Percentiles rank a stretch among this genome's conserved stretches.
Evolutionary conservation across 2,113 vertebrate genomes (phyloP).

Genomic region (Ctenomys sociabilis): DNA sequence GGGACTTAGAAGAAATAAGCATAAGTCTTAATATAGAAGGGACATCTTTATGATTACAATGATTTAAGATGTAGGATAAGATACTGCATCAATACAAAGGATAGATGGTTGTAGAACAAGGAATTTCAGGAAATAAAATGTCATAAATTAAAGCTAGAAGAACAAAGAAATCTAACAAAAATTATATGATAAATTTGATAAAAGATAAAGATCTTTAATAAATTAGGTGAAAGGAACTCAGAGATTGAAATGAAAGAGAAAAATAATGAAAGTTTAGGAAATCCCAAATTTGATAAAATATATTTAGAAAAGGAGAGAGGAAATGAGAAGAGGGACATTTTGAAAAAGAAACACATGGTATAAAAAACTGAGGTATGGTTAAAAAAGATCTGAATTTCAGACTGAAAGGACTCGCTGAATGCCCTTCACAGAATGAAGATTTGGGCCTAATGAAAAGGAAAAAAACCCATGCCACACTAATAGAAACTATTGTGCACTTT

Average conservation of each 20-base stretch:
- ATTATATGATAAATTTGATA: not conserved
- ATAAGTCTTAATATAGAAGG: not conserved
- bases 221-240: not conserved
- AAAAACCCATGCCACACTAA: not conserved
- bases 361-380: not conserved
- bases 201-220: not conserved
- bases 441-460: not conserved
- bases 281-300: not conserved
- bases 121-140: not conserved
- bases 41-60: not conserved
- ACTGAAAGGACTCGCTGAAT: not conserved
- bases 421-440: not conserved
- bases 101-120: not conserved
- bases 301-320: not conserved
- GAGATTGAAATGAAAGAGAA: not conserved
- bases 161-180: conserved; percentile 1
- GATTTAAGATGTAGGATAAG: not conserved
- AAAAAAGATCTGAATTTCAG: not conserved
- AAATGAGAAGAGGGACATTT: not conserved
- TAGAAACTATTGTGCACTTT: not conserved
- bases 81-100: not conserved
- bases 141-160: not conserved
- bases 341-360: not conserved
- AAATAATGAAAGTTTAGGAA: not conserved
- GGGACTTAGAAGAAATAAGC: not conserved